A percentile compares a stretch with the other conserved stretches of the same genome.
phyloP scores from a whole-genome alignment of 2,113 vertebrate genomes.

The Rhinolophus sinicus region DNA sequence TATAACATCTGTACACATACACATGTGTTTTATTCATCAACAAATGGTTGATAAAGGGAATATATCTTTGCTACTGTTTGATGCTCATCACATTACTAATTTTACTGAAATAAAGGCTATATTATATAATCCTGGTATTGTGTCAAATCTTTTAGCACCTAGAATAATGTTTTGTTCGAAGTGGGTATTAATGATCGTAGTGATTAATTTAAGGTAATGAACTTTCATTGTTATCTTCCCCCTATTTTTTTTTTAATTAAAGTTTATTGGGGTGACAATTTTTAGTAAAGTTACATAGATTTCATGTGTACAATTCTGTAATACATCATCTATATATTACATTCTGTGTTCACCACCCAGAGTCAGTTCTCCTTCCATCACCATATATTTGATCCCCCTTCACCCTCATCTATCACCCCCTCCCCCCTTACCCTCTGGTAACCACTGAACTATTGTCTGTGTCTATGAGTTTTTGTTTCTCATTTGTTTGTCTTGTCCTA shows the following conservation, averaged over 20 bases:
- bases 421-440: too few relatives aligned
- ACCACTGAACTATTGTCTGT: too few relatives aligned
- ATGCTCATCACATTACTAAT: not conserved
- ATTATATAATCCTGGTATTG: not conserved
- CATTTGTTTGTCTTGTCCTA: too few relatives aligned
- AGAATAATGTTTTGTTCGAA: not conserved
- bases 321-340: too few relatives aligned
- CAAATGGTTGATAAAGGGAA: not conserved
- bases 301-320: too few relatives aligned
- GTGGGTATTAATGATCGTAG: not conserved
- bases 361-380: too few relatives aligned
- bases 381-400: too few relatives aligned
- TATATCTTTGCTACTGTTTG: not conserved
- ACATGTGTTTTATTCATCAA: not conserved
- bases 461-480: too few relatives aligned
- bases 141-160: not conserved
- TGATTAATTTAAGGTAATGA: not conserved
- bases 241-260: not conserved
- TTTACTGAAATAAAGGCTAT: not conserved
- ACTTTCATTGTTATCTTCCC: not conserved
- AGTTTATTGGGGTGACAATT: too few relatives aligned
- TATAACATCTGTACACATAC: not conserved
- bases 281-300: too few relatives aligned
- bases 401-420: too few relatives aligned
- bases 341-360: too few relatives aligned